These are phyloP conservation scores for Drosophila yooni DNA, from an alignment of 2,888 invertebrate species.

Conservation along the genomic window DNA sequence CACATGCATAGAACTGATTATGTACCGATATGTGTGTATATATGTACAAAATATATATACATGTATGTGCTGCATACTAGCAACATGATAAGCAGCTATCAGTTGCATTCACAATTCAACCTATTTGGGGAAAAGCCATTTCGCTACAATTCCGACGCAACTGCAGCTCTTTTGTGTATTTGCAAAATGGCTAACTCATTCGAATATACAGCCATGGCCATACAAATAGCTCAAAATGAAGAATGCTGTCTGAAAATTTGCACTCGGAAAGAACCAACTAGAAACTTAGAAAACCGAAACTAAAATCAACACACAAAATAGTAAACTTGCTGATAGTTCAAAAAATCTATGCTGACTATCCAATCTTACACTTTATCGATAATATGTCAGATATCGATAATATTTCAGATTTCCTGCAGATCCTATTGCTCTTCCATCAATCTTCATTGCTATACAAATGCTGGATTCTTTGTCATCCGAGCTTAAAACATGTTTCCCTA, in stretches of 20 bases:
- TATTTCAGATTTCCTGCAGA: background rate
- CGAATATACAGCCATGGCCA: background rate
- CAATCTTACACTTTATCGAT: background rate
- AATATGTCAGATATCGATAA: background rate
- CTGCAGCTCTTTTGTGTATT: background rate
- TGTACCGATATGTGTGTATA: background rate
- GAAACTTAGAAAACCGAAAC: background rate
- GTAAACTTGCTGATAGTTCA: background rate
- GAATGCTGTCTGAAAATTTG: background rate
- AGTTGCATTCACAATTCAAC: background rate
- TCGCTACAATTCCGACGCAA: background rate
- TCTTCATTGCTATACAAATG: background rate
- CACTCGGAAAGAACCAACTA: fast-evolving
- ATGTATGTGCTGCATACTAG: background rate
- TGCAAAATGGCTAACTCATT: background rate
- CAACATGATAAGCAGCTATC: background rate
- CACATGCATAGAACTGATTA: background rate
- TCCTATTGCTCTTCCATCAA: background rate
- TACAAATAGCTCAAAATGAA: background rate
- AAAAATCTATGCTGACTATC: background rate
- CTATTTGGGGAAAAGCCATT: background rate
- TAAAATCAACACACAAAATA: background rate
- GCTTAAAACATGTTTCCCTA: background rate
- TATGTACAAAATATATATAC: background rate
- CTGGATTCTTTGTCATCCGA: background rate